Base-by-base conservation (phyloP, 2,888 invertebrate genomes). In the Sarcophaga caerulescens region DNA sequence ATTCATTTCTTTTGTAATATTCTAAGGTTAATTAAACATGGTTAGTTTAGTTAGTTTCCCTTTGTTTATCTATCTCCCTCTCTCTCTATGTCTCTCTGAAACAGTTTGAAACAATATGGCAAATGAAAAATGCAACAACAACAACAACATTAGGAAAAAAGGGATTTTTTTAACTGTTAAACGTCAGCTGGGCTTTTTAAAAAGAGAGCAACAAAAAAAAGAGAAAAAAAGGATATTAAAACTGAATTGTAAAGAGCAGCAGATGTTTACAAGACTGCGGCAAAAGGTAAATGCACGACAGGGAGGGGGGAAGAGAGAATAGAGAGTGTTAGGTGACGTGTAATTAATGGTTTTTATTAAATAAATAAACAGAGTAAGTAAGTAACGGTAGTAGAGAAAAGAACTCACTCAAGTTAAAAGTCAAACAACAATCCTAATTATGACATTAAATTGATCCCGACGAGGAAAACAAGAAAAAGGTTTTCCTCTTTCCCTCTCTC, bases 121-220 rank as follows among this genome's bases (percentile, higher is more conserved):
- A 14, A 47, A 47, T 47, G 11, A 47, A 47, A 47, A 35, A 35
- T 35, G 35, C 35, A 35, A 35, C 35, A 35, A 35, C 35, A 35
- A 6, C 6, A 35, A 35, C 8, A 35, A 35, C 10, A 35, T 2
- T 2, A 35, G 0, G 8, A 10, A 35, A 52, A 47, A 52, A 52
- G 2, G 52, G 52, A 17, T 14, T 52, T 52, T 52, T 52, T 52
- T 52, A 52, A n/a, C n/a, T 14, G 5, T 17, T 8, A 71, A 63
- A 45, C 81, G 81, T 81, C 77, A 85, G 68, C 71, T 81, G 71
- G 76, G 12, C 77, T 71, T 45, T 52, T 52, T 23, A 73, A 45
- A 52, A 57, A 14, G n/a, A 21, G 44, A 52, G 63, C 62, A 35
- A 60, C 25, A n/a, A 52, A 17, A 6, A 6, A 35, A 35, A 35